A percentile compares a stretch with the other conserved stretches of the same genome.
These are phyloP conservation scores for Gobio gobio DNA, from an alignment of 2,113 vertebrate species.

Conservation along the genomic window DNA sequence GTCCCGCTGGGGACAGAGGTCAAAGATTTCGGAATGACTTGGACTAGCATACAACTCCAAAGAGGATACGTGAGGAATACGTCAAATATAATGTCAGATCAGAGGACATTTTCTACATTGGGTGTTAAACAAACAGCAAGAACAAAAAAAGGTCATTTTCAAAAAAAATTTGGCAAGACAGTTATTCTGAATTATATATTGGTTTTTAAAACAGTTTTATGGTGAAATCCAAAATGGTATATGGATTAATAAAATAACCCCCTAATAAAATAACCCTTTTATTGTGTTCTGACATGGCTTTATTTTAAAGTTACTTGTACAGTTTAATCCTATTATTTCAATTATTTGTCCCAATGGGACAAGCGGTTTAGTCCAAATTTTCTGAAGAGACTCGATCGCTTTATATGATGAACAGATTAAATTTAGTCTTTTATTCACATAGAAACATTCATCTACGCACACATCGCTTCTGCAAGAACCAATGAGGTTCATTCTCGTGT, in stretches of 20 bases:
- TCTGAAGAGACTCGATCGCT: no score
- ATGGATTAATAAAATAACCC: neutral
- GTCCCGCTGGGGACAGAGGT: constrained; percentile 4
- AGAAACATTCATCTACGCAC: no score
- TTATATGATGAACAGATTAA: no score
- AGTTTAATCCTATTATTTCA: constrained; percentile 12
- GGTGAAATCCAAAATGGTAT: neutral
- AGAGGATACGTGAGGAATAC: constrained; percentile 12
- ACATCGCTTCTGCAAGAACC: no score
- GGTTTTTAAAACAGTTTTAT: neutral
- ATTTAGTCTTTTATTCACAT: no score
- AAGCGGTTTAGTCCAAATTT: no score
- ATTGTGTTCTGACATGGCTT: neutral
- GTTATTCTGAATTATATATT: neutral
- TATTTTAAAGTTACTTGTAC: neutral
- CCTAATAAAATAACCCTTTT: neutral
- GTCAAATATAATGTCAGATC: constrained; percentile 1
- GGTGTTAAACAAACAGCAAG: neutral
- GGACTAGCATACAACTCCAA: constrained; percentile 3
- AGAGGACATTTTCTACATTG: neutral
- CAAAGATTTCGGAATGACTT: constrained; percentile 18
- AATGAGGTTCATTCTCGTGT: no score
- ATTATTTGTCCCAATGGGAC: neutral
- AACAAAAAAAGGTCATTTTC: neutral
- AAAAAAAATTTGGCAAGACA: neutral